Percentiles rank a stretch among this genome's conserved stretches.
Conservation (phyloP, 1,140 invertebrate genomes). For the Drosophila ercepeae region DNA sequence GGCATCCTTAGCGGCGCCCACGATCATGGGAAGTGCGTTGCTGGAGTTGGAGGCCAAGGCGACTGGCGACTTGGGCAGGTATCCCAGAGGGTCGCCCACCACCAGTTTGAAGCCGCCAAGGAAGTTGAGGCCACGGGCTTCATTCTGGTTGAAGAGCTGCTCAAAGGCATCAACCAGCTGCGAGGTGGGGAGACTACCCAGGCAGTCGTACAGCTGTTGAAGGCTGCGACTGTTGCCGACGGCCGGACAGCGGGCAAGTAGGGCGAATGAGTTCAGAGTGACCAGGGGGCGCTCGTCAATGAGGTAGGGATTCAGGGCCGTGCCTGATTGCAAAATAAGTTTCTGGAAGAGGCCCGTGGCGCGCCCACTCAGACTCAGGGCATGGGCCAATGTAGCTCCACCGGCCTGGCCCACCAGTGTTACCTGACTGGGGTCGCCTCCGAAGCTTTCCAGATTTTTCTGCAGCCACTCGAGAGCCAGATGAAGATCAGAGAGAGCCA, state of each 20-base stretch:
- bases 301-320: slow-evolving; percentile 75
- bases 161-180: slow-evolving; percentile 58
- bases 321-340: slow-evolving; percentile 79
- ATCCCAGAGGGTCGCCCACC: slow-evolving; percentile 69
- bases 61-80: slow-evolving; percentile 60
- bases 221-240: slow-evolving; percentile 10
- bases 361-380: slow-evolving; percentile 83
- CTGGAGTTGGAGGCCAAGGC: slow-evolving; percentile 48
- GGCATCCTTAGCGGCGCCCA: slow-evolving; percentile 73
- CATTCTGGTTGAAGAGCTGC: slow-evolving; percentile 61
- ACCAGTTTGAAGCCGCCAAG: slow-evolving; percentile 76
- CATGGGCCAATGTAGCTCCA: slow-evolving; percentile 84
- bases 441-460: slow-evolving; percentile 87
- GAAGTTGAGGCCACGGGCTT: slow-evolving; percentile 47
- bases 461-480: slow-evolving; percentile 87
- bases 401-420: slow-evolving; percentile 86
- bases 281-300: slow-evolving; percentile 65
- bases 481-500: slow-evolving; percentile 87
- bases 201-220: slow-evolving; percentile 51
- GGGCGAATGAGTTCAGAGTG: slow-evolving; percentile 59
- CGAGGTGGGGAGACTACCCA: slow-evolving; percentile 54
- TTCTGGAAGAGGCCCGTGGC: slow-evolving; percentile 64
- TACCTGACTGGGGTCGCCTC: slow-evolving; percentile 87
- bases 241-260: slow-evolving; percentile 59
- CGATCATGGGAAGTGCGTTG: slow-evolving; percentile 51